Evolutionary conservation across 1,140 invertebrate species (phyloP).

Genomic region (Akabosia matsudoensis): DNA sequence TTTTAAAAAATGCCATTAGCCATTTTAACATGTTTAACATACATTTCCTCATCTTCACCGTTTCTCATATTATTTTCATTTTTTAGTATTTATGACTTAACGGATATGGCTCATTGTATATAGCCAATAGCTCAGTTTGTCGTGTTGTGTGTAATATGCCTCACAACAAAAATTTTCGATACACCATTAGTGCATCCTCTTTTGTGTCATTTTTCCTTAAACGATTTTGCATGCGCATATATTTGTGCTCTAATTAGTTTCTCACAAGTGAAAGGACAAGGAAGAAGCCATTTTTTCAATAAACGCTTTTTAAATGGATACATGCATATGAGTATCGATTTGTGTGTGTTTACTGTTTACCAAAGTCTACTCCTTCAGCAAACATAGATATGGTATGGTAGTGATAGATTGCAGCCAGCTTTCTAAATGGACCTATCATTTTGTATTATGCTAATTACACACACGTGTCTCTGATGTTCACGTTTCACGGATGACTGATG

Average conservation of each 20-base stretch:
- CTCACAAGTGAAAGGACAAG: slow-evolving; percentile 19
- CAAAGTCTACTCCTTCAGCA: neutral
- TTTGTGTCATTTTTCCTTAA: neutral
- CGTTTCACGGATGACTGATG: neutral
- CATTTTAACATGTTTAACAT: neutral
- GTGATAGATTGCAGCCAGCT: neutral
- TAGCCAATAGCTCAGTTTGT: neutral
- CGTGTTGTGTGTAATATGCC: neutral
- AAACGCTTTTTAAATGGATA: slow-evolving; percentile 5
- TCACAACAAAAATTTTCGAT: neutral
- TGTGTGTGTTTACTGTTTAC: neutral
- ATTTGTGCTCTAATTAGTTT: slow-evolving; percentile 23
- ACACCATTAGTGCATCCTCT: neutral
- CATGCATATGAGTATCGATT: neutral
- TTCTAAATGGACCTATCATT: neutral
- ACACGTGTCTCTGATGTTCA: neutral
- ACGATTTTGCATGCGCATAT: neutral
- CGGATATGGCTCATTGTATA: neutral
- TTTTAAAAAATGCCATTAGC: neutral
- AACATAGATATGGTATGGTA: neutral
- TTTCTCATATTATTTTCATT: neutral
- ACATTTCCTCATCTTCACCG: neutral
- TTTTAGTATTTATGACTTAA: neutral
- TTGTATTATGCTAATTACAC: neutral
- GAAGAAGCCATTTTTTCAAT: no score